Conservation (phyloP, 35 echinoderm and acorn worm genomes). For the Apostichopus californicus region DNA sequence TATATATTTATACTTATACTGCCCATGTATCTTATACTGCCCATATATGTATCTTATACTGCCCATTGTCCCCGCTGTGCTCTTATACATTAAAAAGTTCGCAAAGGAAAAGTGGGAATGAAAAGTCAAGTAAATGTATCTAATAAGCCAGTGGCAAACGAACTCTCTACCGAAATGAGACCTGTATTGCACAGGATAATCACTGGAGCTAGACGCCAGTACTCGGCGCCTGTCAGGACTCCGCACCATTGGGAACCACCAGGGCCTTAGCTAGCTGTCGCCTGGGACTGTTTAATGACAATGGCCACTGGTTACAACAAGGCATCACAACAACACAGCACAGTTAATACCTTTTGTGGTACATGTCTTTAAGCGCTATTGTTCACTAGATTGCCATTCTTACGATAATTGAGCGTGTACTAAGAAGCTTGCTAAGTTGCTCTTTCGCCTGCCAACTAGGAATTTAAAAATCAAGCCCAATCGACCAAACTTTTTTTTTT, state of each 20-base stretch:
- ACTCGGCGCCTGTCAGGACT: conserved; percentile 6
- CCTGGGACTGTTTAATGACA: conserved; percentile 4
- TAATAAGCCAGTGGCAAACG: too few relatives aligned
- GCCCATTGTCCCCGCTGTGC: too few relatives aligned
- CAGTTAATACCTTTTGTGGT: conserved; percentile 18
- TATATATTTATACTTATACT: too few relatives aligned
- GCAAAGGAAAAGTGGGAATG: too few relatives aligned
- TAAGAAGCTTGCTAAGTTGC: background rate
- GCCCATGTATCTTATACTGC: too few relatives aligned
- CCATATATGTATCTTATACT: too few relatives aligned
- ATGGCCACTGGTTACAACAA: background rate
- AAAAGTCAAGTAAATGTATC: too few relatives aligned
- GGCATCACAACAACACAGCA: background rate
- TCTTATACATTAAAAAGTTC: too few relatives aligned
- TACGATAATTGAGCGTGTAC: conserved; percentile 11
- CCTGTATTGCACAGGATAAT: conserved; percentile 10
- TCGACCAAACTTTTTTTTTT: background rate
- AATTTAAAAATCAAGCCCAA: background rate
- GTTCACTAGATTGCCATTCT: conserved; percentile 1
- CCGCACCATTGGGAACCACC: conserved; percentile 20
- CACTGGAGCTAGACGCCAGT: conserved; percentile 36
- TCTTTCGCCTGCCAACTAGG: background rate
- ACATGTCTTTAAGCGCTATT: background rate
- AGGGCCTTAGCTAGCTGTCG: conserved; percentile 28
- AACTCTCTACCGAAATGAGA: background rate